phyloP scores from a whole-genome alignment of 2,888 invertebrate genomes.

The Cheilosia pagana region DNA sequence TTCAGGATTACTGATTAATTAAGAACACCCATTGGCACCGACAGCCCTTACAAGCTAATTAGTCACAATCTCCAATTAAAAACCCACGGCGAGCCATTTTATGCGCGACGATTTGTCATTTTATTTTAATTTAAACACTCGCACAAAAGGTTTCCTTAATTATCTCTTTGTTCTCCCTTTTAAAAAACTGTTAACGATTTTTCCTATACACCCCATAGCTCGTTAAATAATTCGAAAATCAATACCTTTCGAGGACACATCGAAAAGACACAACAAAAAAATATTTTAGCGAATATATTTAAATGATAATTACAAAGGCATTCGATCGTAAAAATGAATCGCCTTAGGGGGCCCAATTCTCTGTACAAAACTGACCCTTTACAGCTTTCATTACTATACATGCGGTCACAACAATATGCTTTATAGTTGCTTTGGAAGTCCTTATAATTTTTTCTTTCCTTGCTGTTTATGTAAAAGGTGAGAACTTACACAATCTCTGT shows the following conservation, averaged over 20 bases:
- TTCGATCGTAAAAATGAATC: conserved; percentile 40
- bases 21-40: background rate
- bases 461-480: conserved; percentile 5
- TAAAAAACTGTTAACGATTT: background rate
- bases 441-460: conserved; percentile 26
- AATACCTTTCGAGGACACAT: no score
- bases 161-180: background rate
- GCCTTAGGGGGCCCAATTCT: background rate
- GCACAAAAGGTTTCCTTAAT: background rate
- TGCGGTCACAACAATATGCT: conserved; percentile 33
- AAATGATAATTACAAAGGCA: conserved; percentile 23
- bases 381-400: conserved; percentile 25
- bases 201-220: background rate
- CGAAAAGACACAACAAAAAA: background rate
- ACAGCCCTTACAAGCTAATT: no score
- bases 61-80: background rate
- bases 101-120: conserved; percentile 13
- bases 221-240: background rate
- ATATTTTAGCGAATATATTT: conserved; percentile 4
- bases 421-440: conserved; percentile 6
- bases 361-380: conserved; percentile 15
- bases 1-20: background rate
- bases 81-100: background rate
- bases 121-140: conserved; percentile 11
- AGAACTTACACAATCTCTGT: background rate